These are phyloP conservation scores for Capreolus pygargus DNA, from an alignment of 2,113 vertebrate genomes.

Conservation along the genomic window DNA sequence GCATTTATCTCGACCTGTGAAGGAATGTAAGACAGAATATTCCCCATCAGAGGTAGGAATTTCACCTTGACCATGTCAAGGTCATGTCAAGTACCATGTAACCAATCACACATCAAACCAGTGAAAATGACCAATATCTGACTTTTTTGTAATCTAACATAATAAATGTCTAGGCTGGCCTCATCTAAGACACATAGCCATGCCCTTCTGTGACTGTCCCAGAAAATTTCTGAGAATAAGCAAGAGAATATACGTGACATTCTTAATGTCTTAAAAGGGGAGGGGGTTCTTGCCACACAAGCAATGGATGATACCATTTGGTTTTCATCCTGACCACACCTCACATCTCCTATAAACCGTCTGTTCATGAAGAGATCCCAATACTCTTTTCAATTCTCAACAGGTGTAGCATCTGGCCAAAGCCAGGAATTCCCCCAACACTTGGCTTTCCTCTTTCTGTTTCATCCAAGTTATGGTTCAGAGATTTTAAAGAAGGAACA, in stretches of 20 bases:
- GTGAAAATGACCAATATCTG: neutral
- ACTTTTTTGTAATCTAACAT: neutral
- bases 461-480: neutral
- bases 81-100: neutral
- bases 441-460: neutral
- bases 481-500: neutral
- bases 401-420: neutral
- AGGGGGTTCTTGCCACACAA: neutral
- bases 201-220: neutral
- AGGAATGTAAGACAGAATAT: neutral
- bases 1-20: neutral
- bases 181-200: neutral
- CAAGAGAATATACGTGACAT: neutral
- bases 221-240: neutral
- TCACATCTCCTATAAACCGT: neutral
- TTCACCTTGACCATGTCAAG: neutral
- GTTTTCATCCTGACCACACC: neutral
- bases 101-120: neutral
- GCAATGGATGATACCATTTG: accelerated
- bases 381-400: neutral
- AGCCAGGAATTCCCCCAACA: neutral
- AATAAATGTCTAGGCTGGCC: neutral
- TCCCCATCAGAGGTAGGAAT: neutral
- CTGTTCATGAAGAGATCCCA: neutral
- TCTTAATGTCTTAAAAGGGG: neutral